Evolutionary conservation across 2,888 invertebrate species (phyloP), one percentile per base, ranked within the genome.

Genomic region (Norana najaformis): DNA sequence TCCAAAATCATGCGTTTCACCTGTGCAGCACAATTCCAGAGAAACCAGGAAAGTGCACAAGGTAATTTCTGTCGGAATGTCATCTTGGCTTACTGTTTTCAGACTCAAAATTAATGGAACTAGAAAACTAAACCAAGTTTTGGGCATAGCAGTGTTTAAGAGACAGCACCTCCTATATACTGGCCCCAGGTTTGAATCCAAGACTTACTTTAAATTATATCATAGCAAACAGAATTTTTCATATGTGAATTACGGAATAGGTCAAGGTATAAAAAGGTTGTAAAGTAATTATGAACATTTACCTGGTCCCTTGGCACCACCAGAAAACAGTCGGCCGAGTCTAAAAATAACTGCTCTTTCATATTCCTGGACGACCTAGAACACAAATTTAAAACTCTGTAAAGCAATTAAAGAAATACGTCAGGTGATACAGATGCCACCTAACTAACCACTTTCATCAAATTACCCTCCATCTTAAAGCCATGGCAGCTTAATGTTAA

Each of bases 271-370:
- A n/a, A n/a, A n/a, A n/a, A n/a, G n/a, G n/a, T n/a, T n/a, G n/a
- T n/a, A n/a, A n/a, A n/a, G 11, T n/a, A 69, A n/a, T 69, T 30
- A n/a, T 69, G 1, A 8, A n/a, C n/a, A 69, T 0, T 69, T 92
- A 94, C 94, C 94, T 92, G 94, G 94, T n/a, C 98, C 98, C 95
- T 97, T 98, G 14, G 98, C 98, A 34, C 98, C 98, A 34, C 98
- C 98, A 3, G 97, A 96, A 90, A 98, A 95, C 41, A 98, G 96
- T 91, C 98, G 96, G 13, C 98, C 98, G 90, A 98, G 95, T 89
- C 98, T 96, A 95, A 98, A 98, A 94, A 98, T 98, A 69, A 98
- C 98, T 0, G 98, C 98, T 92, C 98, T 96, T 95, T 98, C 98
- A 95, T 98, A 98, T 94, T 98, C 98, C 94, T 98, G 98, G 5